Conservation (phyloP, 2,797 vertebrate species). For the Bryconaethiops microstoma region DNA sequence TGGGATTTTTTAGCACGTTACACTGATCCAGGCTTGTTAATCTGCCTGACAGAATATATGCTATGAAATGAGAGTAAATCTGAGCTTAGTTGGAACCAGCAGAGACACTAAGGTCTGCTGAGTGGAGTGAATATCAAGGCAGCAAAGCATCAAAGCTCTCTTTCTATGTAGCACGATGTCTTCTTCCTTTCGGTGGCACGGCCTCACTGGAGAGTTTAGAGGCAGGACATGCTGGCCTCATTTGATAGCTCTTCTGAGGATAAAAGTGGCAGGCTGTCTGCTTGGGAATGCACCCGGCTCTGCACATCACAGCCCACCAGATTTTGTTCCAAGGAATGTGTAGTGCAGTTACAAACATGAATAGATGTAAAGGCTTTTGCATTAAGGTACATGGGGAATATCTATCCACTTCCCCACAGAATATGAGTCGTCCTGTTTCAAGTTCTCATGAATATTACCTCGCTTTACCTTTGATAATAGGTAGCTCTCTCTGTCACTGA, state of each 20-base stretch:
- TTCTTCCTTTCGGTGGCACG: conserved; percentile 12
- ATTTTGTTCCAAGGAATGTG: conserved; percentile 29
- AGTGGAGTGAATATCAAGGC: conserved; percentile 24
- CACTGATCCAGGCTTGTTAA: neutral
- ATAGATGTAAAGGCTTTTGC: neutral
- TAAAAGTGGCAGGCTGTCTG: conserved; percentile 4
- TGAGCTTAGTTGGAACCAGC: neutral
- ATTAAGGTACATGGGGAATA: neutral
- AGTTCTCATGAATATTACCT: neutral
- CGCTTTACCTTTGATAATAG: neutral
- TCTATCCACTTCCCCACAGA: neutral
- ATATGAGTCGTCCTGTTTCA: neutral
- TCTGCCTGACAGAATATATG: neutral
- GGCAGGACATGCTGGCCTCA: conserved; percentile 43
- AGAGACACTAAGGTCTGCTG: conserved; percentile 27
- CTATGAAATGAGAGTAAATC: neutral
- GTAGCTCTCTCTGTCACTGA: no score
- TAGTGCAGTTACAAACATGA: neutral
- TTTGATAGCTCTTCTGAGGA: conserved; percentile 45
- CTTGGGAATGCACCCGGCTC: conserved; percentile 25
- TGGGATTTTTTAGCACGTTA: neutral
- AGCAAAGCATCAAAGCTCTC: conserved; percentile 33
- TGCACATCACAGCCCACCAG: conserved; percentile 21
- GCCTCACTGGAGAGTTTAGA: conserved; percentile 27
- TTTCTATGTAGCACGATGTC: conserved; percentile 26